These are phyloP conservation scores for Acanthaster planci DNA, from an alignment of 35 echinoderm and acorn worm genomes.

Conservation along the genomic window DNA sequence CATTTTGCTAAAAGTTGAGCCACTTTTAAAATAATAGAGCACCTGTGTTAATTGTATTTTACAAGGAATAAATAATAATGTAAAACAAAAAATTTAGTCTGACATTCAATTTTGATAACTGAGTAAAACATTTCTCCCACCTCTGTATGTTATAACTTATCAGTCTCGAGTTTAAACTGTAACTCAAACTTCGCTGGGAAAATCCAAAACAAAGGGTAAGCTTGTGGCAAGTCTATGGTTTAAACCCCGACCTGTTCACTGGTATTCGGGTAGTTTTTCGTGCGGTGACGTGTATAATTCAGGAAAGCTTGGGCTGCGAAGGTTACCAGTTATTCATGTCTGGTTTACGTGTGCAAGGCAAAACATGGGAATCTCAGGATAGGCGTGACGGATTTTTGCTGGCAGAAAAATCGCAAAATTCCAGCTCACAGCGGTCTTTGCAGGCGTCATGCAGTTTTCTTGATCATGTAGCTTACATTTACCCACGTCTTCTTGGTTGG, in stretches of 20 bases:
- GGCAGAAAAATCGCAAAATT: not conserved
- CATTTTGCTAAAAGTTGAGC: too few relatives aligned
- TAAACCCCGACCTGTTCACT: not conserved
- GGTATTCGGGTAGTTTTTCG: not conserved
- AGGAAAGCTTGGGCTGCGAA: not conserved
- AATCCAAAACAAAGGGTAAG: not conserved
- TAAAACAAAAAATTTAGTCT: too few relatives aligned
- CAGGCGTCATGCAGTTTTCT: slow-evolving; percentile 15
- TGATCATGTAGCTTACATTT: slow-evolving; percentile 10
- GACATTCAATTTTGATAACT: too few relatives aligned
- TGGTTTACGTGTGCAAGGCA: not conserved
- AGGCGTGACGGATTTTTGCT: slow-evolving; percentile 28
- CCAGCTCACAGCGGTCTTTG: not conserved
- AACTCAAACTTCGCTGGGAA: too few relatives aligned
- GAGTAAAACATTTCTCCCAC: too few relatives aligned
- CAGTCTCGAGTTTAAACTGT: too few relatives aligned
- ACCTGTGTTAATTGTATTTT: too few relatives aligned
- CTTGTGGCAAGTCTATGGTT: slow-evolving; percentile 12
- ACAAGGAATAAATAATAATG: too few relatives aligned
- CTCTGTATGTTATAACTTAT: too few relatives aligned
- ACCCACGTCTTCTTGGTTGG: not conserved
- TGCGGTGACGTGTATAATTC: slow-evolving; percentile 6
- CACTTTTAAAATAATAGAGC: too few relatives aligned
- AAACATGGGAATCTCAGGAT: not conserved
- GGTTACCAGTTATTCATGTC: slow-evolving; percentile 10